Percentiles rank a stretch among this genome's conserved stretches.
phyloP scores from a whole-genome alignment of 2,888 invertebrate genomes.

The Drosophila mulleri region DNA sequence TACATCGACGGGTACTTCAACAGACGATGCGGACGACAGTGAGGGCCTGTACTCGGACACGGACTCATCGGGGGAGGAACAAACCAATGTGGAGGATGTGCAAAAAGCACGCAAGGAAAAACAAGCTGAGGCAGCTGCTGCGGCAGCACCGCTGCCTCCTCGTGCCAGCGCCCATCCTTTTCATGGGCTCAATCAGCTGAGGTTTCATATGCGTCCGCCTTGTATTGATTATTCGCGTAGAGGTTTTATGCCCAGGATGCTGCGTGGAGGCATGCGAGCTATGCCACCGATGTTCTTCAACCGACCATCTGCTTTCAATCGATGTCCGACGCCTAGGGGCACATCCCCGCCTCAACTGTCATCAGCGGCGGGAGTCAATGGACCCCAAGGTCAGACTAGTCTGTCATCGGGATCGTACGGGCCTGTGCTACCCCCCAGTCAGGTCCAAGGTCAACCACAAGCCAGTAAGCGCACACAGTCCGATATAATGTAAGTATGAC shows the following conservation, averaged over 20 bases:
- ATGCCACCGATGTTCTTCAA: slow-evolving; percentile 69
- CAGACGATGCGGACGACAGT: slow-evolving; percentile 58
- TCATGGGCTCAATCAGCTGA: slow-evolving; percentile 51
- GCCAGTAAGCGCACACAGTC: slow-evolving; percentile 45
- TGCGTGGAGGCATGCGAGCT: slow-evolving; percentile 64
- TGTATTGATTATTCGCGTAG: slow-evolving; percentile 61
- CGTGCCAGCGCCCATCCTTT: slow-evolving; percentile 37
- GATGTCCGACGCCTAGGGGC: slow-evolving; percentile 32
- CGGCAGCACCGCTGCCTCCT: slow-evolving; percentile 43
- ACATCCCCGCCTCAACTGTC: slow-evolving; percentile 5
- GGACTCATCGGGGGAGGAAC: slow-evolving; percentile 63
- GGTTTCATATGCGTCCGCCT: slow-evolving; percentile 64
- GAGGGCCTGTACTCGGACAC: slow-evolving; percentile 70
- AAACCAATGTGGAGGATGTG: slow-evolving; percentile 59
- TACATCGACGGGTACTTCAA: neutral
- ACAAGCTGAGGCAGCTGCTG: slow-evolving; percentile 68
- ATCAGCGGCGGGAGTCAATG: slow-evolving; percentile 11
- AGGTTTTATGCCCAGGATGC: slow-evolving; percentile 68
- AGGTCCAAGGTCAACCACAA: slow-evolving; percentile 6
- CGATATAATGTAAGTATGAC: slow-evolving; percentile 42
- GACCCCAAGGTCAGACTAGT: neutral
- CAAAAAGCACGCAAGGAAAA: slow-evolving; percentile 70
- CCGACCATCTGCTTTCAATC: slow-evolving; percentile 33
- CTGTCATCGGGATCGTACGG: slow-evolving; percentile 36
- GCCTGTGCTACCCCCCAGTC: slow-evolving; percentile 41